These are phyloP conservation scores for Panopea generosa DNA, from an alignment of 2,888 invertebrate species.

Conservation along the genomic window DNA sequence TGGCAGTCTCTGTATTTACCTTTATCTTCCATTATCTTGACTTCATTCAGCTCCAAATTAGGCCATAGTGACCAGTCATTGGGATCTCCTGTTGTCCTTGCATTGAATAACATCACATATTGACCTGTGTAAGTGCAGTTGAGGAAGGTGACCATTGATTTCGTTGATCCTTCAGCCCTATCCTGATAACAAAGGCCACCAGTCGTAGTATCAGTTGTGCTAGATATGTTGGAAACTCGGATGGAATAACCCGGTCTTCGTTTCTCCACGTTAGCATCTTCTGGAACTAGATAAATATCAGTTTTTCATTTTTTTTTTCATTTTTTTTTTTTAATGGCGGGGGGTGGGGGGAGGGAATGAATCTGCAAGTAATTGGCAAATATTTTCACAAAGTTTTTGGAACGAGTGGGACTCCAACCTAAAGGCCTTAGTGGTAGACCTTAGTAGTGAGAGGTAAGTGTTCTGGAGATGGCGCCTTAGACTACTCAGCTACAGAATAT, in stretches of 20 bases:
- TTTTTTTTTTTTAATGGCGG: no score
- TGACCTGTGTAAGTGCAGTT: conserved; percentile 28
- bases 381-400: no score
- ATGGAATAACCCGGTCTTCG: conserved; percentile 37
- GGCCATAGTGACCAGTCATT: conserved; percentile 32
- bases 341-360: no score
- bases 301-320: no score
- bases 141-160: conserved; percentile 9
- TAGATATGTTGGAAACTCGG: conserved; percentile 1
- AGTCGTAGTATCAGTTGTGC: neutral
- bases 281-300: no score
- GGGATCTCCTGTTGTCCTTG: neutral
- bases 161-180: neutral
- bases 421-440: no score
- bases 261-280: conserved; percentile 14
- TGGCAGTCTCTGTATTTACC: no score
- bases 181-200: conserved; percentile 12
- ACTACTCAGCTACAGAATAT: no score
- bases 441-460: no score
- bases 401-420: no score
- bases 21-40: conserved; percentile 33
- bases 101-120: conserved; percentile 38
- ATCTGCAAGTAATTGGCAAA: no score
- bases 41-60: conserved; percentile 40
- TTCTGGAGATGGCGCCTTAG: no score